Evolutionary conservation across 2,113 vertebrate species (phyloP), one percentile per base, ranked within the genome.

Genomic region (Apistogramma diplotaenia): DNA sequence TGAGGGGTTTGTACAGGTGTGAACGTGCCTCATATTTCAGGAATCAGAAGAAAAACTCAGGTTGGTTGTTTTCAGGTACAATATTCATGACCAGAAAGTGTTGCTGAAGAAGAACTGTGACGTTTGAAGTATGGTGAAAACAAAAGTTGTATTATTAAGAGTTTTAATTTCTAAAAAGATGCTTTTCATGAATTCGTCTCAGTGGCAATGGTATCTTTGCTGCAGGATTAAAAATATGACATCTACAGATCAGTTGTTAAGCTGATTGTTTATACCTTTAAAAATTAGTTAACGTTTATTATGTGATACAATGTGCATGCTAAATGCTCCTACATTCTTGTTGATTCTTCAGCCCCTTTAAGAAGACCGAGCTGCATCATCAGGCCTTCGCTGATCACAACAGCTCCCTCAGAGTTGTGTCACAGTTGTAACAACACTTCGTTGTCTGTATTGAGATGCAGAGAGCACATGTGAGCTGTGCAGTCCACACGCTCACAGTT

Each of bases 21-120:
- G 27, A 81, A 40, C 31, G 37, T 19, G 89, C 56, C 78, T 91
- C 78, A 81, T 79, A 78, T 86, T 87, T 89, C 84, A 89, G 37
- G 87, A 74, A 76, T 76, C 29, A 77, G 43, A 78, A 75, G 73
- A 58, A 33, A 78, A 77, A 33, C 70, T n/a, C n/a, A n/a, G n/a
- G n/a, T n/a, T n/a, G 25, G 27, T 46, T 0, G 8, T 23, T 67
- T 62, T 37, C 29, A 46, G 16, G 40, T 27, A 40, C n/a, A 43
- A 49, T 67, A 65, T 46, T 27, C 43, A 46, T 16, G 2, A 46
- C 5, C 13, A 65, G 12, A 65, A 65, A 65, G 5, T 6, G 37
- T 40, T 43, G 21, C 37, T 43, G 37, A n/a, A 25, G n/a, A 62
- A 27, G 43, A 65, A 6, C 21, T 46, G 61, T 46, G 37, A 18